Evolutionary conservation across 2,113 vertebrate species (phyloP), one percentile per base, ranked within the genome.

Genomic region (Chaetodon auriga): DNA sequence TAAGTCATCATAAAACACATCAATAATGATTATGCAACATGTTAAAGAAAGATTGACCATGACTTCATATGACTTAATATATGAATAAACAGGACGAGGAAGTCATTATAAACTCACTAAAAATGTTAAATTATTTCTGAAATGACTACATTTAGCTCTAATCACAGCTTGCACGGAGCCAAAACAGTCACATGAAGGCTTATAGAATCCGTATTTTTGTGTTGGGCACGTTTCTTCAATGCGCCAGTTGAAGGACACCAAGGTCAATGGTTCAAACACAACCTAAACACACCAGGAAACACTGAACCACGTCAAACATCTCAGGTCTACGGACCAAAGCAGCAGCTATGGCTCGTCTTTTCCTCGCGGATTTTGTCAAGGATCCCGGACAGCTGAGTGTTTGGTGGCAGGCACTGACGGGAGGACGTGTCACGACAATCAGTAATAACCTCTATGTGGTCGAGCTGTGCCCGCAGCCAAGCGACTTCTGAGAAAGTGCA

Each of bases 171-270:
- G 30, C 30, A 30, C 30, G 30, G 30, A 30, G 30, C 30, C 30
- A 30, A 30, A 30, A 30, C 30, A 30, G 30, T 3, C 30, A 41
- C 38, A 41, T 5, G 5, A 41, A 41, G 38, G 38, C 30, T 30
- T 30, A 2, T 30, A 2, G 30, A 30, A 30, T 30, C 30, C 30
- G 30, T 30, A 30, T 30, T 30, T 30, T 30, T 30, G 30, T 30
- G 30, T 30, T 30, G 30, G 30, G 30, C 38, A 41, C 6, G 43
- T 45, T 69, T 25, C 60, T 11, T 12, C 62, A 68, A 83, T 82
- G 85, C 89, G 36, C 80, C 80, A 83, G 68, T 11, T 90, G 92
- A 95, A 95, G 94, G 94, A 91, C 93, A 84, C 83, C 51, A 75
- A 93, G 94, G 95, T 95, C 93, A 95, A 45, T 64, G 78, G 68